phyloP scores from a whole-genome alignment of 1,140 invertebrate genomes.

The Scaptomyza graminum region DNA sequence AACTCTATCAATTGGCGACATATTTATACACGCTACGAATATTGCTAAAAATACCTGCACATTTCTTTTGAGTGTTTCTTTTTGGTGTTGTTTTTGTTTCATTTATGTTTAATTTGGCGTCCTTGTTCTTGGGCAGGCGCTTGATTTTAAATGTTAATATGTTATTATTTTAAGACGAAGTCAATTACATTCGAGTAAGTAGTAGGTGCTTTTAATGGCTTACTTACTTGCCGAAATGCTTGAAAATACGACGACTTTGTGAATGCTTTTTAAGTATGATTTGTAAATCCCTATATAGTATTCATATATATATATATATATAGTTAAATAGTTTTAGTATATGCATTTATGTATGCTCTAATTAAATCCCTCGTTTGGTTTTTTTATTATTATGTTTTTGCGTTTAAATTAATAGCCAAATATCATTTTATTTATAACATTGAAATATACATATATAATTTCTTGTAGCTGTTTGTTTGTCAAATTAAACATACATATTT shows the following conservation, averaged over 20 bases:
- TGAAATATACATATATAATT: slow-evolving; percentile 71
- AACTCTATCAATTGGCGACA: slow-evolving; percentile 69
- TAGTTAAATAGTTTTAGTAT: slow-evolving; percentile 29
- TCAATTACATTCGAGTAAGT: slow-evolving; percentile 54
- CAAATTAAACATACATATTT: slow-evolving; percentile 40
- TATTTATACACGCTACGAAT: slow-evolving; percentile 78
- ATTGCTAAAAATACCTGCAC: slow-evolving; percentile 79
- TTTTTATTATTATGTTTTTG: slow-evolving; percentile 3
- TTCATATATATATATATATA: neutral
- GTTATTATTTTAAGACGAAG: slow-evolving; percentile 26
- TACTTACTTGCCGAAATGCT: slow-evolving; percentile 7
- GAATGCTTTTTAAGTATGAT: slow-evolving; percentile 18
- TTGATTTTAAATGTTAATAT: slow-evolving; percentile 67
- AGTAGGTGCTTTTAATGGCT: slow-evolving; percentile 34
- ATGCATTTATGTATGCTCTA: slow-evolving; percentile 33
- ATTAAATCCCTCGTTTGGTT: slow-evolving; percentile 32
- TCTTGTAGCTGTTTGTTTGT: slow-evolving; percentile 26
- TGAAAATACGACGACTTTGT: slow-evolving; percentile 2
- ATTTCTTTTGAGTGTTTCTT: slow-evolving; percentile 42
- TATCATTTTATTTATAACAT: slow-evolving; percentile 63
- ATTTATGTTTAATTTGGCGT: slow-evolving; percentile 33
- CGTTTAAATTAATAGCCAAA: slow-evolving; percentile 53
- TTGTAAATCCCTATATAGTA: slow-evolving; percentile 35
- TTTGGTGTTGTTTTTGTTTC: slow-evolving; percentile 8
- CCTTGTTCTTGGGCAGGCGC: slow-evolving; percentile 67